A percentile compares a stretch with the other conserved stretches of the same genome.
These are phyloP conservation scores for Campylomormyrus tamandua DNA, from an alignment of 2,113 vertebrate species.

Conservation along the genomic window DNA sequence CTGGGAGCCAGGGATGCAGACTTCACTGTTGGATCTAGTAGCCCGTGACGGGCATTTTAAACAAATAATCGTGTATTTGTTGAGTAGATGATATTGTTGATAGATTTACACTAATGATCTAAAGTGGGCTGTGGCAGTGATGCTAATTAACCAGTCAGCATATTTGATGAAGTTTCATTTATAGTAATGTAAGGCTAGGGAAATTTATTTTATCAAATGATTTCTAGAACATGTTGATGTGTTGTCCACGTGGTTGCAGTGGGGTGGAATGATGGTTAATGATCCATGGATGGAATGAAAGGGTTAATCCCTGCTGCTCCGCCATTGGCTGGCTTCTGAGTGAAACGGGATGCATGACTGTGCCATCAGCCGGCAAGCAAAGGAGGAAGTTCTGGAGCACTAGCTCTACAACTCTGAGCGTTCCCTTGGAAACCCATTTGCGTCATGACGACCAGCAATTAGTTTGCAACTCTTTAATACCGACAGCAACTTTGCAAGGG, in stretches of 20 bases:
- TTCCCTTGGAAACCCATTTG: slow-evolving; percentile 6
- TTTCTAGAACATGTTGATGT: background rate
- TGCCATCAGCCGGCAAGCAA: background rate
- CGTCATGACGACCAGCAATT: background rate
- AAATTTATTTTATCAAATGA: background rate
- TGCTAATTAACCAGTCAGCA: background rate
- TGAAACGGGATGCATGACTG: slow-evolving; percentile 7
- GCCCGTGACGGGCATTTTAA: background rate
- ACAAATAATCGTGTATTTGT: background rate
- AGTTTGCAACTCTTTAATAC: background rate
- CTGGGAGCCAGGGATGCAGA: background rate
- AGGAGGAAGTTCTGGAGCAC: background rate
- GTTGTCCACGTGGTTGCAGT: background rate
- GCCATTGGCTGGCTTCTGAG: background rate
- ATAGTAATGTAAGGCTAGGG: background rate
- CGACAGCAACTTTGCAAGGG: background rate
- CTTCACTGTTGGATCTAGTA: background rate
- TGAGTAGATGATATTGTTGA: background rate
- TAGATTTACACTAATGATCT: background rate
- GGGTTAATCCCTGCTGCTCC: background rate
- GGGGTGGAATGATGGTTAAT: background rate
- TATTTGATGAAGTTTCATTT: background rate
- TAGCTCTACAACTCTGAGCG: background rate
- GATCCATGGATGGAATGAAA: background rate
- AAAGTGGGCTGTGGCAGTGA: background rate